Base-by-base conservation (phyloP, 1,140 invertebrate genomes). In the Heliconius eleuchia region DNA sequence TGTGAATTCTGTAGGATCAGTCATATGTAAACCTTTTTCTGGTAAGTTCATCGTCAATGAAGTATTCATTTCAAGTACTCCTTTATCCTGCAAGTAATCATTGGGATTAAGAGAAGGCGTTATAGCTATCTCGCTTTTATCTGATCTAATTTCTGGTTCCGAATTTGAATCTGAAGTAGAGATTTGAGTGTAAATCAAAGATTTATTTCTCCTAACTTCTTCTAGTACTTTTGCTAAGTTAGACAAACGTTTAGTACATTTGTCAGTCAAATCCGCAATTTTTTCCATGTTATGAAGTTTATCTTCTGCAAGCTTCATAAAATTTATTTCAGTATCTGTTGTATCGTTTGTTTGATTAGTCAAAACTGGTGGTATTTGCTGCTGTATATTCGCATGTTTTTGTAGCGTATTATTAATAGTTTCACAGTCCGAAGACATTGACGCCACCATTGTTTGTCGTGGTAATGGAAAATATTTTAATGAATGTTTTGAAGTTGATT, bases 191-290 rank as follows among this genome's bases (percentile, higher is more conserved):
- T 94, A 93, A 74, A 83, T 87, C 83, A 90, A 78, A 71, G 92
- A 91, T 86, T 95, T 96, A 86, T 95, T 95, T 86, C 89, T 90
- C 66, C 95, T 90, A 2, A 96, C 93, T 90, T 96, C 92, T 75
- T 95, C 92, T 39, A 96, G 91, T 84, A 95, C 95, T 80, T 92
- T 92, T 2, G 95, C 93, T 72, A 96, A 87, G 83, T 95, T 94
- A n/a, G 92, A 94, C 18, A 96, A 94, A 70, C 95, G 89, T 87
- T 95, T 92, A 16, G 92, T 94, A 84, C 95, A 96, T 83, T 93
- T 91, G 80, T 95, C 94, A 16, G 95, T 95, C 23, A 96, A 86
- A 82, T 95, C 90, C 2, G 95, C 92, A 75, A 94, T 93, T 86
- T 94, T 93, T 79, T 94, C 94, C 87, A 92, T 93, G 83, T 94